Evolutionary conservation across 2,113 vertebrate genomes (phyloP), one percentile per base, ranked within the genome.

Genomic region (Cyrtonyx montezumae): DNA sequence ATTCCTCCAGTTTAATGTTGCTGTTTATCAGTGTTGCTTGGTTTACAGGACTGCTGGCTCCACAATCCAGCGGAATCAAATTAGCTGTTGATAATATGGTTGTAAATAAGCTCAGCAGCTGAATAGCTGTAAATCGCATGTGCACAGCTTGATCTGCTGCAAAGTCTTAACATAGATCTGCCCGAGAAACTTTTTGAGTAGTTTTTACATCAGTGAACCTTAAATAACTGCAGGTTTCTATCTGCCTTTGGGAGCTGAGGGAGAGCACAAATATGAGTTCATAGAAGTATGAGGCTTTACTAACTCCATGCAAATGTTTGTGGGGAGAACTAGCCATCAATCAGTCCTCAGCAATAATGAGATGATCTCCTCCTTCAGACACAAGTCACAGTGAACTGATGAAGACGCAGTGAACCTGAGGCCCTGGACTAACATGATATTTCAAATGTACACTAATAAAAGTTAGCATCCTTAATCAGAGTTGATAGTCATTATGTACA

Each of bases 31-130:
- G 53, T 0, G 0, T 8, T 73, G 48, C 74, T 88, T 88, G 66
- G 69, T 34, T 86, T 61, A 75, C 79, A 86, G 61, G 51, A 30
- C 67, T 90, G 21, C 62, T 79, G 56, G 83, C 73, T 90, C 53
- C 30, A 71, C 70, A 84, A 49, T 94, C 86, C 61, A 73, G 26
- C 36, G 48, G 58, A 93, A 95, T 93, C 90, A 90, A 93, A 92
- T 92, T 96, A 94, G 74, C 59, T 84, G 74, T 49, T 90, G 90
- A 90, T 86, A 88, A 91, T 61, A 53, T 2, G 5, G 77, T 58
- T 92, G 69, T 48, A 93, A 95, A 87, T 69, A 94, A 93, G 20
- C 5, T 32, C 56, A 94, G 66, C 43, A 81, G 56, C 61, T 86
- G 76, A 86, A 73, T 10, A 88, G 36, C 43, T 83, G 34, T 42